phyloP scores from a whole-genome alignment of 2,113 vertebrate genomes.

The Aptenodytes patagonicus region DNA sequence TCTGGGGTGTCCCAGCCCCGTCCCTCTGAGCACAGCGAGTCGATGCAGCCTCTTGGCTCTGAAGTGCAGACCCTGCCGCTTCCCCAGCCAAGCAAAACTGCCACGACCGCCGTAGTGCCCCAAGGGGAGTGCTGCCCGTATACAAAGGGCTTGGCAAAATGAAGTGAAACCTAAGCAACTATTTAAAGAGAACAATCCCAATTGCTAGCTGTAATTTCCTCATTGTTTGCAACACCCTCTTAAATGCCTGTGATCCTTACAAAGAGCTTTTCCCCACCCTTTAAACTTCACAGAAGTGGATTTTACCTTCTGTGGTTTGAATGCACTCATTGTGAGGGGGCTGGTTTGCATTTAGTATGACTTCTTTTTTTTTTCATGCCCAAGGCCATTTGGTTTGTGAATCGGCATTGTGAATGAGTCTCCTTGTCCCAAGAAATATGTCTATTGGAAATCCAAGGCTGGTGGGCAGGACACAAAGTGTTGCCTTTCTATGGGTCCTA shows the following conservation, averaged over 20 bases:
- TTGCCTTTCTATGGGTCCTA: background rate
- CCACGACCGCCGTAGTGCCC: background rate
- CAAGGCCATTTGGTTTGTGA: background rate
- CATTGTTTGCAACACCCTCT: constrained; percentile 48
- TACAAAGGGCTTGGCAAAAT: background rate
- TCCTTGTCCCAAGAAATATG: background rate
- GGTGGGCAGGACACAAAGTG: background rate
- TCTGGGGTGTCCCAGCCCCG: background rate
- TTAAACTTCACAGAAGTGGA: constrained; percentile 35
- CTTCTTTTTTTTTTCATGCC: background rate
- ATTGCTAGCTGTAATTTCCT: constrained; percentile 40
- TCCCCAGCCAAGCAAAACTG: constrained; percentile 1
- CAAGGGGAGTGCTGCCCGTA: background rate
- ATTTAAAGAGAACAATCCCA: constrained; percentile 2
- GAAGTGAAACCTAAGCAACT: constrained; percentile 33
- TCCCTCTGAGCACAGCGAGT: background rate
- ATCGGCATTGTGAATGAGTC: background rate
- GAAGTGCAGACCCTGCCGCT: background rate
- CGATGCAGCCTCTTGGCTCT: background rate
- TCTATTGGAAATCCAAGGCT: background rate
- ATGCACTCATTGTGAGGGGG: background rate
- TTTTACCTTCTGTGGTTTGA: constrained; percentile 50
- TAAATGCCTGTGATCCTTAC: constrained; percentile 30
- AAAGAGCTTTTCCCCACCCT: constrained; percentile 26
- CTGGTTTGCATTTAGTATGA: background rate